Conservation (phyloP, 2,888 invertebrate genomes). For the Diadegma fenestrale region DNA sequence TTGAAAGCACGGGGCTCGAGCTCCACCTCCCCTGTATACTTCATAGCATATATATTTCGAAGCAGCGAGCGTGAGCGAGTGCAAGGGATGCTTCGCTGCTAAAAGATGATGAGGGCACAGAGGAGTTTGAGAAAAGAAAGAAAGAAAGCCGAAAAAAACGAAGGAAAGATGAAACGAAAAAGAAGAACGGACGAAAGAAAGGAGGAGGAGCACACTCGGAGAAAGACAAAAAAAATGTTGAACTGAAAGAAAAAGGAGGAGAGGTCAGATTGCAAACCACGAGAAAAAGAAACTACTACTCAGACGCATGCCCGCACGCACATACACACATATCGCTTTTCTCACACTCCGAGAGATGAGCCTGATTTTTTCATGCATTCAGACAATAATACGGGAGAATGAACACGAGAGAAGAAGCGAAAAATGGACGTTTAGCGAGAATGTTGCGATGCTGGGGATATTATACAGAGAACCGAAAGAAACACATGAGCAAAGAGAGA, state of each 20-base stretch:
- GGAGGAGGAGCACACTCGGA: slow-evolving; percentile 49
- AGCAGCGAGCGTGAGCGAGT: slow-evolving; percentile 41
- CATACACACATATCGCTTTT: background rate
- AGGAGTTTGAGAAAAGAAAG: slow-evolving; percentile 46
- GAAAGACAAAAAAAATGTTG: slow-evolving; percentile 11
- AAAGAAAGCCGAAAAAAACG: slow-evolving; percentile 9
- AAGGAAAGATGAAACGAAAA: slow-evolving; percentile 41
- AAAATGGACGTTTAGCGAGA: slow-evolving; percentile 48
- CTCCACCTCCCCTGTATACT: slow-evolving; percentile 10
- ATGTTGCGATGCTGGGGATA: slow-evolving; percentile 21
- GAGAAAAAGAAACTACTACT: slow-evolving; percentile 61
- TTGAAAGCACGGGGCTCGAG: slow-evolving; percentile 77
- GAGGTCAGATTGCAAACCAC: slow-evolving; percentile 62
- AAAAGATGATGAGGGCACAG: slow-evolving; percentile 56
- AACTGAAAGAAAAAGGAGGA: slow-evolving; percentile 33
- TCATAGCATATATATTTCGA: slow-evolving; percentile 29
- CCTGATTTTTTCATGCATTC: slow-evolving; percentile 33
- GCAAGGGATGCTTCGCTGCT: slow-evolving; percentile 49
- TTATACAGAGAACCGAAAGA: slow-evolving; percentile 15
- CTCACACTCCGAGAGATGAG: slow-evolving; percentile 23
- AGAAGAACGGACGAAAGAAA: slow-evolving; percentile 32
- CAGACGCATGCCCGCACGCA: slow-evolving; percentile 14
- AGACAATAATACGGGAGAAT: slow-evolving; percentile 16
- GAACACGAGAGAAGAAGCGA: slow-evolving; percentile 53
- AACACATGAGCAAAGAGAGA: slow-evolving; percentile 24